Percentiles rank a stretch among this genome's conserved stretches.
Evolutionary conservation across 2,113 vertebrate genomes (phyloP).

Genomic region (Elephas maximus): DNA sequence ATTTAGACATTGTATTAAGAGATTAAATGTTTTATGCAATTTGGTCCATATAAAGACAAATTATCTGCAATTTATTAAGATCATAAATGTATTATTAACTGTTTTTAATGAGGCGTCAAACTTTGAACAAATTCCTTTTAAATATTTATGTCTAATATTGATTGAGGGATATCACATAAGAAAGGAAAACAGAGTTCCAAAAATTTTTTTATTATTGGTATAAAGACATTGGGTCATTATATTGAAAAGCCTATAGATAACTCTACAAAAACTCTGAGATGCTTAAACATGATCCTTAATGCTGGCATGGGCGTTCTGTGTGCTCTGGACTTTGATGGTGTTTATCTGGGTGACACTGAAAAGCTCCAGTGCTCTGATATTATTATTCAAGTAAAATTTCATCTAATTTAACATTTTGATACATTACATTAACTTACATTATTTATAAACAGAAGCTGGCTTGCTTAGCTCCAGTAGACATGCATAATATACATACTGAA

Average conservation of each 20-base stretch:
- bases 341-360: slow-evolving; percentile 63
- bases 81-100: background rate
- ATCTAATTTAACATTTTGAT: slow-evolving; percentile 73
- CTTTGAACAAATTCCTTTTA: background rate
- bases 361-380: slow-evolving; percentile 17
- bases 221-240: background rate
- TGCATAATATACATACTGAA: slow-evolving; percentile 58
- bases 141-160: slow-evolving; percentile 23
- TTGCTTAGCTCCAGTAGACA: slow-evolving; percentile 33
- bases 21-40: slow-evolving; percentile 17
- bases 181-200: background rate
- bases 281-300: background rate
- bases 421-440: slow-evolving; percentile 69
- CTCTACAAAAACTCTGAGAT: background rate
- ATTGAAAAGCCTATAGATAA: background rate
- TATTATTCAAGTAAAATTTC: slow-evolving; percentile 70
- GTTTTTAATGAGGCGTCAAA: background rate
- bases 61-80: background rate
- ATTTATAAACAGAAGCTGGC: slow-evolving; percentile 72
- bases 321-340: background rate
- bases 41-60: background rate
- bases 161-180: background rate
- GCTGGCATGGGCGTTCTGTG: background rate
- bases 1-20: background rate
- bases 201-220: background rate